Percentiles rank a stretch among this genome's conserved stretches.
phyloP scores from a whole-genome alignment of 2,888 invertebrate species.

The Teinopalpus imperialis region DNA sequence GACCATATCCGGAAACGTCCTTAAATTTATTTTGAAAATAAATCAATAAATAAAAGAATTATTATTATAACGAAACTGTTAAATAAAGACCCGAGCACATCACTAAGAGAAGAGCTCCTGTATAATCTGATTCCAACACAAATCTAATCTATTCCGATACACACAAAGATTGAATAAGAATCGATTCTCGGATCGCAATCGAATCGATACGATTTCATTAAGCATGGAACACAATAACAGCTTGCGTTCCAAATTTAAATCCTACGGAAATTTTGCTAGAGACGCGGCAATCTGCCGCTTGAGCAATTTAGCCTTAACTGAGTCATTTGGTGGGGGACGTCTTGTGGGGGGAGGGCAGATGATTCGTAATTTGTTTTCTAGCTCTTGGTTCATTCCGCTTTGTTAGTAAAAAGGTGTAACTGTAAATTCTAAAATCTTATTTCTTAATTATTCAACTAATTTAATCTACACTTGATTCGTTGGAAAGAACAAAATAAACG shows the following conservation, averaged over 20 bases:
- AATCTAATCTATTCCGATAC: conserved; percentile 32
- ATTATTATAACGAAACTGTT: too few relatives aligned
- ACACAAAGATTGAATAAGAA: conserved; percentile 34
- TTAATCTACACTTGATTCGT: too few relatives aligned
- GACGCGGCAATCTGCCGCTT: conserved; percentile 58
- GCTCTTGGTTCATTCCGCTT: conserved; percentile 47
- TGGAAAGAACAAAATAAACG: too few relatives aligned
- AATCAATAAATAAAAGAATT: too few relatives aligned
- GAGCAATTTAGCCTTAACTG: conserved; percentile 77
- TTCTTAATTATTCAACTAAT: too few relatives aligned
- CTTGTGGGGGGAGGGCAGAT: conserved; percentile 64
- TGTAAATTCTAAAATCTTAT: conserved; percentile 30
- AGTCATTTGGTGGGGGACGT: conserved; percentile 70
- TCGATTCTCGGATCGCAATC: conserved; percentile 40
- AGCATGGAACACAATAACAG: conserved; percentile 51
- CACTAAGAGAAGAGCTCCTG: neutral
- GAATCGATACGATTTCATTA: conserved; percentile 65
- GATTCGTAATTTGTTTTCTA: conserved; percentile 82
- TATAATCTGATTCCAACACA: conserved; percentile 13
- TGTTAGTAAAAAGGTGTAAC: conserved; percentile 32
- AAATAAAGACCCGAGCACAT: too few relatives aligned
- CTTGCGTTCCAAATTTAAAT: conserved; percentile 62
- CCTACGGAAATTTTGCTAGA: conserved; percentile 72
- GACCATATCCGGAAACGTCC: too few relatives aligned
- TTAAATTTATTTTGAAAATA: too few relatives aligned